Base-by-base conservation (phyloP, 1,140 invertebrate species). In the Neomicropteryx cornuta region DNA sequence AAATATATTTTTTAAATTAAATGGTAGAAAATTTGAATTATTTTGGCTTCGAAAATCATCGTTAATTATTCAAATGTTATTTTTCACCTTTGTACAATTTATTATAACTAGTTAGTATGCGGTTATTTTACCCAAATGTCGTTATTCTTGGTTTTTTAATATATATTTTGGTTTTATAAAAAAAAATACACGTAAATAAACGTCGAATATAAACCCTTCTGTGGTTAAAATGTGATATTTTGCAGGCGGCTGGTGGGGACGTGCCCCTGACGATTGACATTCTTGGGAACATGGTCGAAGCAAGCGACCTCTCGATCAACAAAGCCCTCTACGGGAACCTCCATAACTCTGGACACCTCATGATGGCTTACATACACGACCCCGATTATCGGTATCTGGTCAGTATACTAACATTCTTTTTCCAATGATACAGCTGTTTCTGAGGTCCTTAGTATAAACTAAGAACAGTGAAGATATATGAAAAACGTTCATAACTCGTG, bases 321-420 rank as follows among this genome's bases (percentile, higher is more conserved):
- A 30, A 23, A 2, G 50, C 52, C 13, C 67, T 68, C 48, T 77
- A 77, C 49, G 76, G 75, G 0, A 64, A 72, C 48, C 43, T 76
- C 13, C 76, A 78, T 47, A 76, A 76, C 51, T 62, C 68, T 58
- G 71, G 69, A 0, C 75, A 77, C 48, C 53, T 73, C 11, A 55
- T 68, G 42, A 65, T 76, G 40, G 63, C 65, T 0, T 69, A 66
- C 42, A 49, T 63, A 6, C 73, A 77, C 45, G 76, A 77, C 41
- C 75, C 75, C 13, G 68, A 74, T 36, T 51, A 66, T 21, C 60
- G 69, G 18, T 68, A 75, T 43, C 54, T 77, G 58, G 70, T 73
- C 41, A 57, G 58, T 32, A 14, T 5, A 5, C 14, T 17, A 32
- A 32, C 5, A 14, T 32, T 17, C 17, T 17, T 5, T 32, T 13